phyloP scores from a whole-genome alignment of 2,888 invertebrate genomes.

The Macrosoma leucophasiata region DNA sequence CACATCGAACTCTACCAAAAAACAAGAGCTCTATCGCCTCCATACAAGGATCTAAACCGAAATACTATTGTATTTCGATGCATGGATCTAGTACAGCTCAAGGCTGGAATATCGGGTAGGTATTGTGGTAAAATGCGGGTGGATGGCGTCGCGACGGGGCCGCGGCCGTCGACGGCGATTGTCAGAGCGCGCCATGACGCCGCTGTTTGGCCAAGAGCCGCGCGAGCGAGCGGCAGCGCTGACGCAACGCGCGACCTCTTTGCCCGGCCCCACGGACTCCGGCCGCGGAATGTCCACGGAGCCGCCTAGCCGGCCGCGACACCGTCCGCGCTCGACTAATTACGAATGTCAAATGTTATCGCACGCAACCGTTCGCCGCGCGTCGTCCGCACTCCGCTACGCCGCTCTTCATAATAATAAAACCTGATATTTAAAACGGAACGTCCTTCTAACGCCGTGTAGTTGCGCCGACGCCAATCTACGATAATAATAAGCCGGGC shows the following conservation, averaged over 20 bases:
- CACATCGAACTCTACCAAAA: too few relatives aligned
- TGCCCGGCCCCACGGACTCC: slow-evolving; percentile 54
- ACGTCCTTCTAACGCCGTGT: slow-evolving; percentile 77
- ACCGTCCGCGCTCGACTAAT: slow-evolving; percentile 65
- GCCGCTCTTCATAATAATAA: slow-evolving; percentile 76
- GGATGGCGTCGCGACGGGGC: slow-evolving; percentile 26
- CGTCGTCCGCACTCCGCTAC: slow-evolving; percentile 72
- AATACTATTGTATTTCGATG: too few relatives aligned
- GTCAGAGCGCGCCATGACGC: slow-evolving; percentile 20
- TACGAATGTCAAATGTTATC: slow-evolving; percentile 77
- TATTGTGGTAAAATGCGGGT: slow-evolving; percentile 51
- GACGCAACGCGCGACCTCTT: slow-evolving; percentile 74
- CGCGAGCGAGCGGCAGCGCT: slow-evolving; percentile 36
- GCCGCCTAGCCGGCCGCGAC: slow-evolving; percentile 45
- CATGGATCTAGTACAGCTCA: too few relatives aligned
- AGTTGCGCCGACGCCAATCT: slow-evolving; percentile 77
- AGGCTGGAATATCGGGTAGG: slow-evolving; percentile 54
- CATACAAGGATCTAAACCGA: too few relatives aligned
- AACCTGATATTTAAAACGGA: slow-evolving; percentile 77
- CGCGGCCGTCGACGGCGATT: slow-evolving; percentile 26
- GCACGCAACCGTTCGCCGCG: slow-evolving; percentile 71
- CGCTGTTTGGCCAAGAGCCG: slow-evolving; percentile 31
- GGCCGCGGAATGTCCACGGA: slow-evolving; percentile 35
- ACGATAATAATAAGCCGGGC: slow-evolving; percentile 75
- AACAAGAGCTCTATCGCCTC: too few relatives aligned